A percentile compares a stretch with the other conserved stretches of the same genome.
These are phyloP conservation scores for Nomada ruficornis DNA, from an alignment of 2,888 invertebrate genomes.

Conservation along the genomic window DNA sequence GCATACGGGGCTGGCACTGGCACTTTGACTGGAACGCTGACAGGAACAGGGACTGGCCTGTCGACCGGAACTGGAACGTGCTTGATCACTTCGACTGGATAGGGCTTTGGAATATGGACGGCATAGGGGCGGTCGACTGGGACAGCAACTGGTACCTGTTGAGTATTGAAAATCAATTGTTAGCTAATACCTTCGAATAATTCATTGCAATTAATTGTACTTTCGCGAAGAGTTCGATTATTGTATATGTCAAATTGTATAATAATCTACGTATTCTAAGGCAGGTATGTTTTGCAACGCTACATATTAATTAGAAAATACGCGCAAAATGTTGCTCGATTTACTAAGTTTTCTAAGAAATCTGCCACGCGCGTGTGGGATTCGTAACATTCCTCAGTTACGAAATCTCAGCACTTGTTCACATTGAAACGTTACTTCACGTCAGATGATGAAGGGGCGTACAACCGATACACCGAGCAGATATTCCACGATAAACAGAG, in stretches of 20 bases:
- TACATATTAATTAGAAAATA: not conserved
- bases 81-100: constrained; percentile 82
- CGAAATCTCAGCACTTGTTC: constrained; percentile 45
- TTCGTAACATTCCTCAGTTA: constrained; percentile 22
- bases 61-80: constrained; percentile 80
- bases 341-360: constrained; percentile 13
- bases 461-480: constrained; percentile 7
- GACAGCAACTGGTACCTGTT: constrained; percentile 81
- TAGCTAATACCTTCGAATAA: not conserved
- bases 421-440: constrained; percentile 49
- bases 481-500: constrained; percentile 52
- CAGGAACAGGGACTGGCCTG: constrained; percentile 79
- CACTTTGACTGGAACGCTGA: constrained; percentile 78
- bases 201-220: too few species aligned
- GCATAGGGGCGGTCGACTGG: constrained; percentile 82
- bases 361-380: not conserved
- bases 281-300: too few species aligned
- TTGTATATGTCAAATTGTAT: too few species aligned
- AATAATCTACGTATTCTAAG: too few species aligned
- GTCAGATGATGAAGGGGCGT: constrained; percentile 30
- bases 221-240: too few species aligned
- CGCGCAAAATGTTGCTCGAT: not conserved
- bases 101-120: constrained; percentile 81
- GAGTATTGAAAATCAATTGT: not conserved
- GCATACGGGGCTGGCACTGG: constrained; percentile 80